Base-by-base conservation (phyloP, 2,113 vertebrate species). In the Peromyscus leucopus region DNA sequence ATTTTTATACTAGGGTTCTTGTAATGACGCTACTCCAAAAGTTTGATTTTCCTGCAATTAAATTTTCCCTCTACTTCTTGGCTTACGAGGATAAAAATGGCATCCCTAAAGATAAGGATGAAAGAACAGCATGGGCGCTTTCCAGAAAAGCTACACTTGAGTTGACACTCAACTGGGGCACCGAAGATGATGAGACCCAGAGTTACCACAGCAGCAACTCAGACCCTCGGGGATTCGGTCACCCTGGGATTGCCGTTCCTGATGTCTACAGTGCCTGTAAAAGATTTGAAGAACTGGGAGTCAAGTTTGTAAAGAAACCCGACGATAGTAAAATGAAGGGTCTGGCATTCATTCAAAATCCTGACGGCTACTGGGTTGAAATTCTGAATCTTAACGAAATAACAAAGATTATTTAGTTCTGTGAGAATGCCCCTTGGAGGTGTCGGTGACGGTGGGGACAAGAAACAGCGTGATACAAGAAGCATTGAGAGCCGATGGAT, bases 361-460 rank as follows among this genome's bases (percentile, higher is more conserved):
- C 99, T n/a, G 99, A 99, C 94, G 99, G 99, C 97, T 99, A 99
- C 98, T 99, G 99, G 99, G 99, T 99, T 97, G 99, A 99, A 98
- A 99, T 99, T 98, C 98, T 99, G 98, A 99, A 99, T 98, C 99
- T 99, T 33, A 99, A 99, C 97, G 98, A 98, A 86, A 99, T 99
- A 99, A 97, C 98, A 93, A 98, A 98, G 97, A 98, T 99, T 94
- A 98, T 98, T 96, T 99, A 98, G 72, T 80, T 96, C 59, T 96
- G 21, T 79, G 42, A 95, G 55, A 96, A 83, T 76, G 46, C 19
- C 61, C 21, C 76, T 88, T 63, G 72, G 79, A 39, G 21, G 94
- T 83, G 79, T 93, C 21, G 61, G 65, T 79, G 67, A 79, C 63
- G 57, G 91, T 19, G 55, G 61, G 72, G n/a, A 36, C 61, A 71